Base-by-base conservation (phyloP, 1,140 invertebrate species). In the Aphelenchoides avenae region DNA sequence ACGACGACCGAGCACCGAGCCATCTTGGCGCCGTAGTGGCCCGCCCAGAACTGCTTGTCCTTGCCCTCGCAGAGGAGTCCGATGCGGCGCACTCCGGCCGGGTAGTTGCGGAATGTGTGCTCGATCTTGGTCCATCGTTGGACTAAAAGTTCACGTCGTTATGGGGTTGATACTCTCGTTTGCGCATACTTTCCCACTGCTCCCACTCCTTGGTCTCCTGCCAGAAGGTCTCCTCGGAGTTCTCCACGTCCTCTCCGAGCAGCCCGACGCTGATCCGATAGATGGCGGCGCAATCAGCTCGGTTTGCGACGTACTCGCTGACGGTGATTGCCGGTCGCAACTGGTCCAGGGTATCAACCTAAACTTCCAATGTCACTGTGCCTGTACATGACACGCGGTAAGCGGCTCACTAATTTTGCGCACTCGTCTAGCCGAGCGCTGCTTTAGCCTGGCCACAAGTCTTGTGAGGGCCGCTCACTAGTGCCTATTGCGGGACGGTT, bases 131-230 rank as follows among this genome's bases (percentile, higher is more conserved):
- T 24, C 53, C 53, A 55, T 2, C 20, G 7, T 20, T 55, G 24
- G 0, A 30, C 53, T 55, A 27, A 13, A 53, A 55, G n/a, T n/a
- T n/a, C n/a, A n/a, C n/a, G n/a, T n/a, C n/a, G n/a, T n/a, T n/a
- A n/a, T n/a, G n/a, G n/a, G n/a, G n/a, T n/a, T n/a, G n/a, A n/a
- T n/a, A n/a, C n/a, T n/a, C n/a, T n/a, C n/a, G n/a, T n/a, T n/a
- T n/a, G n/a, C n/a, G n/a, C n/a, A 61, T 11, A 57, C 55, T 39
- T 65, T 61, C n/a, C 55, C 55, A 57, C 52, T 57, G 55, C 9
- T 26, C 27, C n/a, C n/a, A n/a, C n/a, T n/a, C n/a, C n/a, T n/a
- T n/a, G n/a, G n/a, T n/a, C n/a, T n/a, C n/a, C n/a, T n/a, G n/a
- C n/a, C n/a, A n/a, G 9, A 61, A 61, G 6, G 0, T 34, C 20